Evolutionary conservation across 1,140 invertebrate genomes (phyloP).

Genomic region (fruit fly (Drosophila melanogaster)): DNA sequence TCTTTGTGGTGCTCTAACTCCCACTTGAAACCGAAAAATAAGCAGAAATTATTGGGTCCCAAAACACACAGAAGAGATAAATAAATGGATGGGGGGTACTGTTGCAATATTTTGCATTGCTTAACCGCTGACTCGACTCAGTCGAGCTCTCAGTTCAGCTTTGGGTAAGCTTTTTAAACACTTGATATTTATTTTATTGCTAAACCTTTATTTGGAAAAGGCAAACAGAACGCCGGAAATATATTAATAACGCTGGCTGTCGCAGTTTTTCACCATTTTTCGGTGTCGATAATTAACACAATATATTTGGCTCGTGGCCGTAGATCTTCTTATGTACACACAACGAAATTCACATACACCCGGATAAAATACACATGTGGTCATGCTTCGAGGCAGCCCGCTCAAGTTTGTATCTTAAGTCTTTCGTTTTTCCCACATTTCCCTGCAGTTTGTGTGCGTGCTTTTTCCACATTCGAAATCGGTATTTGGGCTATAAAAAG

Average conservation of each 20-base stretch:
- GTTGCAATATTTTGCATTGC: conserved; percentile 78
- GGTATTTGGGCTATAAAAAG: conserved; percentile 4
- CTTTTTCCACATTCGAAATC: conserved; percentile 2
- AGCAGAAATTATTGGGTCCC: conserved; percentile 44
- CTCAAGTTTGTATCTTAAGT: conserved; percentile 75
- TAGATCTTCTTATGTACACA: conserved; percentile 44
- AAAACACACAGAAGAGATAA: conserved; percentile 38
- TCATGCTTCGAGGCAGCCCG: conserved; percentile 57
- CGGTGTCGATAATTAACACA: conserved; percentile 14
- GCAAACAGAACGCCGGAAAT: conserved; percentile 55
- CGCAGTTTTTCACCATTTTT: conserved; percentile 23
- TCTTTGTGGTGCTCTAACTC: conserved; percentile 20
- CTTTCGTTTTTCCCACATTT: conserved; percentile 54
- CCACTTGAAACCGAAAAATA: conserved; percentile 8
- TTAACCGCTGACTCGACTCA: conserved; percentile 40
- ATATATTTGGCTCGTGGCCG: conserved; percentile 17
- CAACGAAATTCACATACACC: conserved; percentile 32
- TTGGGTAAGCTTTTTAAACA: conserved; percentile 19
- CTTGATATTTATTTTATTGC: conserved; percentile 31
- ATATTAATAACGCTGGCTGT: conserved; percentile 2
- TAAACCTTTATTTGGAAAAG: conserved; percentile 44
- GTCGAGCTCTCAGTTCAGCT: conserved; percentile 7
- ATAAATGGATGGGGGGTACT: conserved; percentile 29
- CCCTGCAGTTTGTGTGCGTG: conserved; percentile 2
- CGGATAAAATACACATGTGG: conserved; percentile 34